Evolutionary conservation across 92 coral and sea anemone genomes (phyloP), one percentile per base, ranked within the genome.

Genomic region (Porites divaricata): DNA sequence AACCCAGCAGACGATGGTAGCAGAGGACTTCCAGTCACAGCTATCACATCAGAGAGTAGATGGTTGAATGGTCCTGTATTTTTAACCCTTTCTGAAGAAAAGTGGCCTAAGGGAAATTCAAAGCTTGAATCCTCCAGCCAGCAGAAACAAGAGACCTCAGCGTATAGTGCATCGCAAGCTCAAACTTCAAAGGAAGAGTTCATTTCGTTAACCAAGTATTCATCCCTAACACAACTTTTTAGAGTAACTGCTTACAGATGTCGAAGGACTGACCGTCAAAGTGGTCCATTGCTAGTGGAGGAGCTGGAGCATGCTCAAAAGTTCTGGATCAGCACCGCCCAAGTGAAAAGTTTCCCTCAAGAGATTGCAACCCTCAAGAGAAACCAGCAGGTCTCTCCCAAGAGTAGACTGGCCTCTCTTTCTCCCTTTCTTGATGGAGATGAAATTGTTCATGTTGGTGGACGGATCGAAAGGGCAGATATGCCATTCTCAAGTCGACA

Each of bases 1-100:
- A 90, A 87, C 76, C 65, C 73, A 0, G 91, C 86, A 51, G 91
- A 90, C 35, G 85, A 81, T 49, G 86, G 90, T 4, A 86, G 84
- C 59, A 81, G 86, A 19, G 91, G 93, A 22, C 59, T 81, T 6
- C 74, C 83, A 15, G 53, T 83, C 1, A 75, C 24, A 10, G 10
- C 83, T 6, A 48, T 88, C 20, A 79, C 73, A 16, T 74, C 63
- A n/a, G 63, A 69, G 11, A 78, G 84, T 56, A 63, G 84, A 53
- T 91, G 92, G 92, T 81, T 89, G 4, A 79, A 35, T 72, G 95
- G 95, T n/a, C 92, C 91, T 6, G 85, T 74, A 14, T 91, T 91
- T 23, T 79, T 91, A 9, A 25, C 9, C 13, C 72, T 57, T 0
- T 57, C 85, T 14, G 84, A 88, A 21, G 41, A 28, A 21, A 75